phyloP scores from a whole-genome alignment of 2,113 vertebrate genomes.

The Oreochromis aureus region DNA sequence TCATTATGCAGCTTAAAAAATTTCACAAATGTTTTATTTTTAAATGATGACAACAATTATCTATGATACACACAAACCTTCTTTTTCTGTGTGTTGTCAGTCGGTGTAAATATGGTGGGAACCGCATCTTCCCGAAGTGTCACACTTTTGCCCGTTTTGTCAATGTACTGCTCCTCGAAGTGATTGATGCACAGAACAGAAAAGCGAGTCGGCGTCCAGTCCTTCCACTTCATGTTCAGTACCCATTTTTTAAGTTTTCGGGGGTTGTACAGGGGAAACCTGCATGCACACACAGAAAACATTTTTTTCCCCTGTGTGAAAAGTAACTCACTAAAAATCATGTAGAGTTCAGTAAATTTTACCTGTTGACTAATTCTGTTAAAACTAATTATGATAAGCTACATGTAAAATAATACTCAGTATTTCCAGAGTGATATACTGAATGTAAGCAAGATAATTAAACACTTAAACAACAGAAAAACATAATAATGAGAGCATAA shows the following conservation, averaged over 20 bases:
- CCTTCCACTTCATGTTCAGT: conserved; percentile 52
- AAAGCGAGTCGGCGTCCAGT: conserved; percentile 60
- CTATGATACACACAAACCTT: conserved; percentile 3
- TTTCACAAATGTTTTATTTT: neutral
- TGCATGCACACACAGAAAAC: neutral
- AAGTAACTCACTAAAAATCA: neutral
- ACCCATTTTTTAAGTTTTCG: conserved; percentile 63
- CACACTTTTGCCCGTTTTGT: conserved; percentile 42
- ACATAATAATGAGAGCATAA: neutral
- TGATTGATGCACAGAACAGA: conserved; percentile 59
- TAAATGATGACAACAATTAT: neutral
- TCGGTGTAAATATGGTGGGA: conserved; percentile 53
- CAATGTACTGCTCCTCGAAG: conserved; percentile 55
- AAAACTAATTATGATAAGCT: neutral
- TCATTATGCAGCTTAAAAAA: neutral
- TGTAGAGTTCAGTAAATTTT: neutral
- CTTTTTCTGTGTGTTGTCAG: neutral
- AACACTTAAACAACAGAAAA: neutral
- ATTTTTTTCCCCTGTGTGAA: neutral
- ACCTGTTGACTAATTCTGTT: neutral
- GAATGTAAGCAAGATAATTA: neutral
- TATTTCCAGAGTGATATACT: neutral
- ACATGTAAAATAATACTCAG: neutral
- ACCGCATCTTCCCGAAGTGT: conserved; percentile 49
- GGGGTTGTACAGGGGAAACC: conserved; percentile 59